Evolutionary conservation across 2,888 invertebrate genomes (phyloP), one percentile per base, ranked within the genome.

Genomic region (Kryphioiulus occultus): DNA sequence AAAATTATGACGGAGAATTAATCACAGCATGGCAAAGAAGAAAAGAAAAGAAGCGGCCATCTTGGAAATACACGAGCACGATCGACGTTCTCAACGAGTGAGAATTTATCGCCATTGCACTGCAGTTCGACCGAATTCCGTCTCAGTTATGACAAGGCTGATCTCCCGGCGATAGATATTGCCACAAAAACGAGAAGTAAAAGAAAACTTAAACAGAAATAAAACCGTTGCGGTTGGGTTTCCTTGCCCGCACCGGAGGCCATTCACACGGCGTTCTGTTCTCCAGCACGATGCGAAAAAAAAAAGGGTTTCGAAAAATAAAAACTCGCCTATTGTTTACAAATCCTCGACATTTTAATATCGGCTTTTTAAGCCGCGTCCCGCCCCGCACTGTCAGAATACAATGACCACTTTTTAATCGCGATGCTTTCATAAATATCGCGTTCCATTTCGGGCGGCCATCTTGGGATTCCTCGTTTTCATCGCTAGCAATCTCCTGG

Each of bases 61-160:
- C 53, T 53, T 53, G 53, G 53, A 53, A 53, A n/a, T 15, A 0
- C 19, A 7, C 19, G 53, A 53, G 1, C 44, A 44, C 44, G 44
- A 44, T 44, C 9, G 44, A 3, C 39, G 47, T 42, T 42, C 10
- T 42, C 42, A 47, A 47, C 47, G 47, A 17, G 47, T 1, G 53
- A 53, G 2, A 53, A 53, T 53, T 53, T 53, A 19, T 53, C 53
- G 53, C 10, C 19, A 19, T 12, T n/a, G n/a, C n/a, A n/a, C n/a
- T n/a, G n/a, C 53, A 53, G 19, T 53, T 53, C 53, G 53, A 19
- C n/a, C 53, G n/a, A 53, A 53, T 53, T 53, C 53, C 53, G 53
- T 53, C 53, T 53, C 53, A 53, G 53, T 53, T 53, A 53, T 53
- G 53, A 53, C 53, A 53, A 53, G 53, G 53, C 53, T 53, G 53